A percentile compares a stretch with the other conserved stretches of the same genome.
These are phyloP conservation scores for Nipponacmea schrenckii DNA, from an alignment of 2,888 invertebrate species.

Conservation along the genomic window DNA sequence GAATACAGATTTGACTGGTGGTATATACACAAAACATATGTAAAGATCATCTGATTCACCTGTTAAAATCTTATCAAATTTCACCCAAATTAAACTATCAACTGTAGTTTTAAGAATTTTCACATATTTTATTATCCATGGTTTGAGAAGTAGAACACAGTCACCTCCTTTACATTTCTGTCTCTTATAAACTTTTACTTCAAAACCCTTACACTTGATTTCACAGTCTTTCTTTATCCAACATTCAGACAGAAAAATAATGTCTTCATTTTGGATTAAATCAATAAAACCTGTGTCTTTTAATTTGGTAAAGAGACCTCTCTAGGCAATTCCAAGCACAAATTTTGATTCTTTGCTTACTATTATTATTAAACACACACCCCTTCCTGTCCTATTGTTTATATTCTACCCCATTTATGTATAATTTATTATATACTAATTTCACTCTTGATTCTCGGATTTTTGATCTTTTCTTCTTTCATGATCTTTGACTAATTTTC, in stretches of 20 bases:
- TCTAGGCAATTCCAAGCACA: constrained; percentile 3
- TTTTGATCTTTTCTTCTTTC: not conserved
- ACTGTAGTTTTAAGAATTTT: not conserved
- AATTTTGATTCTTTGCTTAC: not conserved
- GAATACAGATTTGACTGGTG: too few species aligned
- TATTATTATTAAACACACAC: not conserved
- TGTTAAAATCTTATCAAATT: not conserved
- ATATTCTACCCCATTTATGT: not conserved
- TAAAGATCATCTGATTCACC: too few species aligned
- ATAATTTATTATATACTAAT: not conserved
- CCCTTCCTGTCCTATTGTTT: constrained; percentile 1
- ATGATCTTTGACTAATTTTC: constrained; percentile 1
- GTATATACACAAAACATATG: too few species aligned
- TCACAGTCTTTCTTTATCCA: not conserved
- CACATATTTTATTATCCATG: not conserved
- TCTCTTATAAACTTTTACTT: not conserved
- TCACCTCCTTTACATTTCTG: not conserved
- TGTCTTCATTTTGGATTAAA: not conserved
- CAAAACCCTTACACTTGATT: not conserved
- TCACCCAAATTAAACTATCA: not conserved
- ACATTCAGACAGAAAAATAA: not conserved
- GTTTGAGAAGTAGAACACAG: not conserved
- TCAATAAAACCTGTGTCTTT: not conserved
- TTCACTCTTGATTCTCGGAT: not conserved
- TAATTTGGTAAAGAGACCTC: not conserved